Base-by-base conservation (phyloP, 1,140 invertebrate species). In the Leptopilina boulardi region DNA sequence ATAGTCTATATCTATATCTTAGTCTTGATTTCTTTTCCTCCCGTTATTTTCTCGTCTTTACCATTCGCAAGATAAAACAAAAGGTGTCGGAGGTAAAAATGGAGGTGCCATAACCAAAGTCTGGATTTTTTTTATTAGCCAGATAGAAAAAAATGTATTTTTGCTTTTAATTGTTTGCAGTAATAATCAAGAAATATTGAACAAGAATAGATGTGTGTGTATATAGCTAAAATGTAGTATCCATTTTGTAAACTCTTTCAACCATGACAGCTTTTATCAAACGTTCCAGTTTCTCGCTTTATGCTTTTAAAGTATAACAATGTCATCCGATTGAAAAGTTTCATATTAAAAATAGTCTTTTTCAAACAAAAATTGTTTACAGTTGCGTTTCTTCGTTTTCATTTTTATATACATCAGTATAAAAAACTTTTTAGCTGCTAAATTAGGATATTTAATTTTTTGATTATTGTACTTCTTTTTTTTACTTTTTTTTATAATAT, bases 291-390 rank as follows among this genome's bases (percentile, higher is more conserved):
- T 66, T 66, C 59, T 30, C 59, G 23, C 59, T 66, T 66, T 66
- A 66, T 26, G 23, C 59, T 66, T 15, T 30, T 30, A 66, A 38
- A 66, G 59, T 66, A 23, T 23, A 30, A 34, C 59, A 66, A 10
- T 66, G 59, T 8, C 59, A 66, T n/a, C n/a, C 59, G 59, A 66
- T 66, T 66, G 59, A 23, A 66, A 66, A 66, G 23, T 66, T 30
- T 30, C 26, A 34, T 30, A 66, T 15, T 66, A 66, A 66, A 66
- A 66, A 30, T 66, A 66, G 59, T 23, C 59, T 38, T 38, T n/a
- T 66, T 6, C 13, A 30, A 59, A 23, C 11, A 15, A n/a, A 66
- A 38, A 38, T 38, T 38, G 34, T 38, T 9, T 38, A 6, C 34
- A 38, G 34, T 51, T 51, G n/a, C n/a, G 15, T 51, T 51, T 6